These are phyloP conservation scores for Scolopax bukidnonensis DNA, from an alignment of 2,797 vertebrate species.

Conservation along the genomic window DNA sequence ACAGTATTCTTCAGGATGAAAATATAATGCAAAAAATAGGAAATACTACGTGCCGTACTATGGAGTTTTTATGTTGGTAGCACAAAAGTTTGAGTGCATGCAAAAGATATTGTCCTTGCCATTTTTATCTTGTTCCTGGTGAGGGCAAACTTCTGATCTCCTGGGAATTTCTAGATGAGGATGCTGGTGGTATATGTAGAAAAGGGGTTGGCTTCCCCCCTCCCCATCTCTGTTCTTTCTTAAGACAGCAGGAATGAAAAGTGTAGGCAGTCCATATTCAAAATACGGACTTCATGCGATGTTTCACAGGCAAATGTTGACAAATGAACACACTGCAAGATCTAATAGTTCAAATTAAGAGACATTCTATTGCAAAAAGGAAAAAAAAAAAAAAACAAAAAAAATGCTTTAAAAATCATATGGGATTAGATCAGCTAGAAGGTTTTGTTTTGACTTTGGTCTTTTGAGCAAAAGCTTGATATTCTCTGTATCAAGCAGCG, in stretches of 20 bases:
- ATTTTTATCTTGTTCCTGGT: not conserved
- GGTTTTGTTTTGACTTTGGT: not conserved
- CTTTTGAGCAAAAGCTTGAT: not conserved
- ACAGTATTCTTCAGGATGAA: not conserved
- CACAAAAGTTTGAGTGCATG: not conserved
- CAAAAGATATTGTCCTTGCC: rapidly evolving
- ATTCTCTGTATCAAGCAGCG: not conserved
- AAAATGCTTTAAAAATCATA: not conserved
- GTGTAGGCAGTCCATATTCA: not conserved
- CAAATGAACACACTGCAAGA: not conserved
- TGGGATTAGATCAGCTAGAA: not conserved
- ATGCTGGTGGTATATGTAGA: not conserved
- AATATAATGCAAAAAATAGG: not conserved
- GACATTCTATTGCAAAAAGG: not conserved
- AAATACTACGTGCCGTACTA: rapidly evolving
- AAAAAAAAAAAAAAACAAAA: not conserved
- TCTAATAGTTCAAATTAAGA: not conserved
- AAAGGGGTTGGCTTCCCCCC: rapidly evolving
- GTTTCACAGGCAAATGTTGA: not conserved
- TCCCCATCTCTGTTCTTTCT: not conserved
- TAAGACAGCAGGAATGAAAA: not conserved
- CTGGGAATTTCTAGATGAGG: not conserved
- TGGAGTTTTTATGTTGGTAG: not conserved
- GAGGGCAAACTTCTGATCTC: not conserved
- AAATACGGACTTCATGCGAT: not conserved